Evolutionary conservation across 2,888 invertebrate genomes (phyloP).

Genomic region (Dyspetes luteomarginatus): DNA sequence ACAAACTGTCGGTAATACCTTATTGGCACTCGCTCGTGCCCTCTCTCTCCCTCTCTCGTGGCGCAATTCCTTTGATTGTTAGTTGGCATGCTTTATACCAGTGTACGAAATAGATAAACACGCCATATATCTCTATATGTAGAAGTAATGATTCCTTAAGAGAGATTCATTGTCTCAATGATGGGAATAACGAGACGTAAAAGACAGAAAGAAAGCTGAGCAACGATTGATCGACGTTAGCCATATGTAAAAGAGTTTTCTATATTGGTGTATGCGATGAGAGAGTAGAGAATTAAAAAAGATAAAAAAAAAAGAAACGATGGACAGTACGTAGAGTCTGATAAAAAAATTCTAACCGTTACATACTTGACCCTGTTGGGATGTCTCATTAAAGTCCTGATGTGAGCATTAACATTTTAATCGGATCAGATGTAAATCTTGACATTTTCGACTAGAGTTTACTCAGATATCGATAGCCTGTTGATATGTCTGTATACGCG

Average conservation of each 20-base stretch:
- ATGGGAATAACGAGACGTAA: slow-evolving; percentile 5
- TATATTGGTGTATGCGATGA: slow-evolving; percentile 1
- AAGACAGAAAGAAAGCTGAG: slow-evolving; percentile 39
- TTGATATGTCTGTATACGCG: no score
- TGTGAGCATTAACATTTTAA: no score
- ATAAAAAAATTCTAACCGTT: neutral
- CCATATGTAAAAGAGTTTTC: slow-evolving; percentile 9
- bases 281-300: neutral
- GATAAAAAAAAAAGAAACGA: neutral
- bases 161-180: slow-evolving; percentile 43
- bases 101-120: neutral
- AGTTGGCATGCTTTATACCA: neutral
- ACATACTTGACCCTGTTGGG: no score
- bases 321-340: neutral
- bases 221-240: slow-evolving; percentile 14
- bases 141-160: slow-evolving; percentile 39
- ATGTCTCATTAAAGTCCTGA: no score
- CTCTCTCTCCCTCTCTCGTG: slow-evolving; percentile 26
- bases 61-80: slow-evolving; percentile 42
- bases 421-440: no score
- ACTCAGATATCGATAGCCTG: no score
- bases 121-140: neutral
- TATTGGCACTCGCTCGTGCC: slow-evolving; percentile 35
- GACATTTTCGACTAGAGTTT: no score
- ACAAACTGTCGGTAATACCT: slow-evolving; percentile 22